Evolutionary conservation across 1,140 invertebrate species (phyloP).

Genomic region (Potamilus streckersoni): DNA sequence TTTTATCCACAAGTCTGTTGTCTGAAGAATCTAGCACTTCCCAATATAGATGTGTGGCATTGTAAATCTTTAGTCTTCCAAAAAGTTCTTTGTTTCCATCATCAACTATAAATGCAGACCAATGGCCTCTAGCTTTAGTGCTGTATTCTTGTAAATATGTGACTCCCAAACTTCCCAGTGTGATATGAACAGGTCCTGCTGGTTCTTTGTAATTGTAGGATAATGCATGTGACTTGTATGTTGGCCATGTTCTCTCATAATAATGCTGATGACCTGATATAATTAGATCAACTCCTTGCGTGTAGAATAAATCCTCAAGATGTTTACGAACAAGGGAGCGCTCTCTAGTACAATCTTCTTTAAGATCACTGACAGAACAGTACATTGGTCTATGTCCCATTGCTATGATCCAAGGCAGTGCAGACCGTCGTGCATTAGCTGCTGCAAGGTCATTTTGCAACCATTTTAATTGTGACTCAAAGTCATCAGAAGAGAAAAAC

Average conservation of each 20-base stretch:
- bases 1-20: conserved; percentile 51
- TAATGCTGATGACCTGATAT: conserved; percentile 98
- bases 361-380: conserved; percentile 50
- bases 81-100: conserved; percentile 70
- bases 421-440: conserved; percentile 50
- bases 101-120: conserved; percentile 47
- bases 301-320: conserved; percentile 87
- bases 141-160: conserved; percentile 61
- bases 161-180: conserved; percentile 51
- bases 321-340: conserved; percentile 33
- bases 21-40: conserved; percentile 82
- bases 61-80: conserved; percentile 83
- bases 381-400: conserved; percentile 65
- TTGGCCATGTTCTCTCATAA: conserved; percentile 93
- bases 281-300: conserved; percentile 91
- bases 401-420: conserved; percentile 64
- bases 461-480: conserved; percentile 49
- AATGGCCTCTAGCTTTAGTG: conserved; percentile 33
- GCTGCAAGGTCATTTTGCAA: conserved; percentile 49
- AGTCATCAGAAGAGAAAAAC: conserved; percentile 37
- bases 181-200: conserved; percentile 52
- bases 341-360: conserved; percentile 39
- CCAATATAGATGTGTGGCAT: conserved; percentile 87
- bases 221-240: conserved; percentile 84
- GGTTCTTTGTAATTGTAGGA: conserved; percentile 52